Evolutionary conservation across 2,113 vertebrate species (phyloP), one percentile per base, ranked within the genome.

Genomic region (Polyodon spathula): DNA sequence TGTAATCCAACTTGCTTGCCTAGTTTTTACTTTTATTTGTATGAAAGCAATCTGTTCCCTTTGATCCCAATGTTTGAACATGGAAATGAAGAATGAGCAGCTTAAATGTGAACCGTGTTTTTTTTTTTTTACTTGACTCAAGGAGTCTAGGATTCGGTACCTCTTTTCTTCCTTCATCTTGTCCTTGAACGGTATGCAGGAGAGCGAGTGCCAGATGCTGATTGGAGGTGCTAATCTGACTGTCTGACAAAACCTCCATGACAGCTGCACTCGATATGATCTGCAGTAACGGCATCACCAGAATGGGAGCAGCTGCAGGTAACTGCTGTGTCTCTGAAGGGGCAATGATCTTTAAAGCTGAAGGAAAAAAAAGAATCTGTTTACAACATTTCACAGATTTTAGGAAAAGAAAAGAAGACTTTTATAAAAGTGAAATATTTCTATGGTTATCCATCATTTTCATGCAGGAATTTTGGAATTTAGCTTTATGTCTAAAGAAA

Each of bases 281-380:
- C 78, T 97, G 93, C 37, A 98, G 84, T 15, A 94, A 64, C 0
- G 96, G 95, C 69, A 95, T 88, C 61, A 93, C 73, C 61, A 98
- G 73, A 60, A 87, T 60, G 0, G 75, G 75, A 27, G 86, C 81
- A 12, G 79, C 74, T 64, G 75, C 74, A 4, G 86, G 83, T 0
- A 76, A 60, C 8, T 53, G 74, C 72, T 1, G 61, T 37, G 52
- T 62, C 58, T 84, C 79, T 37, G 83, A 61, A 61, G 15, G 72
- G 1, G 83, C 84, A 40, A 88, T 68, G 41, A 97, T 61, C 74
- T 80, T 88, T 66, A 87, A 71, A 1, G 86, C 95, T 98, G 67
- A 66, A 0, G 16, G 4, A 15, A 57, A 38, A 64, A 63, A 2
- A 15, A 39, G 14, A 5, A 48, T 56, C 4, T 53, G 59, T 27